Conservation (phyloP, 1,140 invertebrate genomes). For the Andrena cerasifolii region DNA sequence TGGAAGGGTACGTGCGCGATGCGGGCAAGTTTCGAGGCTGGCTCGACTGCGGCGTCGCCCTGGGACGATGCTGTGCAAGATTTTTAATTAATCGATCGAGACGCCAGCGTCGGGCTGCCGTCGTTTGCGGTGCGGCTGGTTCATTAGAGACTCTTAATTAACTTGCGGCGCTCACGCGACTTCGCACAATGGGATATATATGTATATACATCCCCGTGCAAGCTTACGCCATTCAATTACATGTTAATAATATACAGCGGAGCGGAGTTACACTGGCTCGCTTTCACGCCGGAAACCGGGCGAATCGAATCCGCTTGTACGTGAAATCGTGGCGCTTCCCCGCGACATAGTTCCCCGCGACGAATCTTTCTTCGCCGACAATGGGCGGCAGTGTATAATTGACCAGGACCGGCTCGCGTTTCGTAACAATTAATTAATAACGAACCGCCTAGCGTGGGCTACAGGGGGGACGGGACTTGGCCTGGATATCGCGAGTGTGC, state of each 20-base stretch:
- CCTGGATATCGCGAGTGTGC: neutral
- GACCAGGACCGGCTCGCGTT: conserved; percentile 44
- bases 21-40: conserved; percentile 31
- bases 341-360: conserved; percentile 47
- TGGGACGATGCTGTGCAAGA: conserved; percentile 71
- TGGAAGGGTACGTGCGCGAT: conserved; percentile 38
- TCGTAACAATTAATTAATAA: conserved; percentile 56
- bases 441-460: neutral
- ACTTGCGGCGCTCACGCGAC: conserved; percentile 80
- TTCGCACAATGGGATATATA: conserved; percentile 74
- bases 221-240: conserved; percentile 78
- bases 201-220: conserved; percentile 48
- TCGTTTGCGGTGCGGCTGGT: conserved; percentile 79
- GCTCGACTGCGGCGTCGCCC: conserved; percentile 44
- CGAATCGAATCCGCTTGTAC: conserved; percentile 64
- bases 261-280: conserved; percentile 64
- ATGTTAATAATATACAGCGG: conserved; percentile 78
- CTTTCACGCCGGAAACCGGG: conserved; percentile 58
- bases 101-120: conserved; percentile 74
- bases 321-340: conserved; percentile 57
- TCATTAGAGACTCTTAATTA: conserved; percentile 82
- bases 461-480: conserved; percentile 2
- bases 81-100: conserved; percentile 82
- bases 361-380: conserved; percentile 60
- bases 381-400: conserved; percentile 51